These are phyloP conservation scores for Pterostichus madidus DNA, from an alignment of 2,888 invertebrate genomes.

Conservation along the genomic window DNA sequence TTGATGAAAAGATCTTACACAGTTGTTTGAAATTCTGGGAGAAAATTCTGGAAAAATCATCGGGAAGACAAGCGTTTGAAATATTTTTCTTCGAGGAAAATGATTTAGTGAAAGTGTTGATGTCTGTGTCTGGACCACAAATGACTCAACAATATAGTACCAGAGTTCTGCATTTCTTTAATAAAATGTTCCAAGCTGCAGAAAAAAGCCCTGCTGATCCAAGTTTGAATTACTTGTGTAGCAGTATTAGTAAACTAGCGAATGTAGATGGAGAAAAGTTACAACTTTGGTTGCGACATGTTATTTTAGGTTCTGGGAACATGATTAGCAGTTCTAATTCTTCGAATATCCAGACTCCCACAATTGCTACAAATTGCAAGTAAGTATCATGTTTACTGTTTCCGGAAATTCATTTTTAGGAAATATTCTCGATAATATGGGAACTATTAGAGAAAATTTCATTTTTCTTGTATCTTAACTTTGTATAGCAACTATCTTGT, in stretches of 20 bases:
- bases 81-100: conserved; percentile 87
- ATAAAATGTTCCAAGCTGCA: conserved; percentile 84
- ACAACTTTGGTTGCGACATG: conserved; percentile 83
- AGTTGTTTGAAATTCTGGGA: conserved; percentile 92
- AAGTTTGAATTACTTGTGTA: conserved; percentile 83
- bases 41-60: conserved; percentile 88
- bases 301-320: conserved; percentile 81
- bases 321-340: conserved; percentile 77
- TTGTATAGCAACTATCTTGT: too few species aligned
- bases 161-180: conserved; percentile 89
- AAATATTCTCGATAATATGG: too few species aligned
- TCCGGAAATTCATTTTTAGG: too few species aligned
- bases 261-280: conserved; percentile 82
- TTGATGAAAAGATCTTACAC: conserved; percentile 83
- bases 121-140: conserved; percentile 89
- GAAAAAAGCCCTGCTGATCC: conserved; percentile 83
- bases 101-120: conserved; percentile 87
- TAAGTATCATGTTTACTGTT: conserved; percentile 34
- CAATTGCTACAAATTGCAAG: conserved; percentile 75
- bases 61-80: conserved; percentile 90
- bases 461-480: too few species aligned
- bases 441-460: too few species aligned
- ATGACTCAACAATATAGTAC: conserved; percentile 86
- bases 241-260: conserved; percentile 83
- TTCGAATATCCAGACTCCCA: conserved; percentile 79